Percentiles rank a stretch among this genome's conserved stretches.
Conservation (phyloP, 2,113 vertebrate genomes). For the Penelope pileata region DNA sequence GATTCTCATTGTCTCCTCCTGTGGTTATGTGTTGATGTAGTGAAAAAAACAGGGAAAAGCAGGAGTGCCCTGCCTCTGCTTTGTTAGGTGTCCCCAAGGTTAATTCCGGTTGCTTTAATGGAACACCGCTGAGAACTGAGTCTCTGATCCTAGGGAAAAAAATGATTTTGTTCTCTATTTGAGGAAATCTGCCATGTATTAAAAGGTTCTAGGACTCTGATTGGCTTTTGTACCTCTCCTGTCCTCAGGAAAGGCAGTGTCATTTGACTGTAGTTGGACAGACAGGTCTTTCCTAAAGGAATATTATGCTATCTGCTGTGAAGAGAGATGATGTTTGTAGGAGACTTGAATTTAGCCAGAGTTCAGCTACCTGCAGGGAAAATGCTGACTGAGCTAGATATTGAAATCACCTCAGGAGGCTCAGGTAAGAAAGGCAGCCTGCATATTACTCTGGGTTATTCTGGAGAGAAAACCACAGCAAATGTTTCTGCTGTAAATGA, state of each 20-base stretch:
- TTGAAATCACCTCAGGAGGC: slow-evolving; percentile 13
- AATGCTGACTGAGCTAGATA: not conserved
- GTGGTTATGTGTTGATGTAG: not conserved
- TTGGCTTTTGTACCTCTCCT: not conserved
- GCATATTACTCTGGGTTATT: not conserved
- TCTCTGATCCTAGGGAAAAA: not conserved
- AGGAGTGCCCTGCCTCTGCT: not conserved
- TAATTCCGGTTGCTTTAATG: not conserved
- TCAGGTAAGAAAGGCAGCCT: not conserved
- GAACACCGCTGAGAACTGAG: not conserved
- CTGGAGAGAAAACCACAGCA: not conserved
- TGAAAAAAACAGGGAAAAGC: not conserved
- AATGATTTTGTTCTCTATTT: not conserved
- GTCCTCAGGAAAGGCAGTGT: not conserved
- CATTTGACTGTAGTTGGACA: not conserved
- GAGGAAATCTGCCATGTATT: not conserved
- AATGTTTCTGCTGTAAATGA: not conserved
- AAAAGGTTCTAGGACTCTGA: not conserved
- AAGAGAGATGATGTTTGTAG: not conserved
- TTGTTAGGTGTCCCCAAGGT: not conserved
- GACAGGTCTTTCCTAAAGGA: not conserved
- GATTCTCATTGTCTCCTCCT: not conserved
- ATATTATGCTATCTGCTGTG: not conserved
- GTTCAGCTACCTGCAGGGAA: not conserved
- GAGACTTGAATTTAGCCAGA: not conserved